Evolutionary conservation across 2,888 invertebrate species (phyloP), one percentile per base, ranked within the genome.

Genomic region (Aphidoletes aphidimyza): DNA sequence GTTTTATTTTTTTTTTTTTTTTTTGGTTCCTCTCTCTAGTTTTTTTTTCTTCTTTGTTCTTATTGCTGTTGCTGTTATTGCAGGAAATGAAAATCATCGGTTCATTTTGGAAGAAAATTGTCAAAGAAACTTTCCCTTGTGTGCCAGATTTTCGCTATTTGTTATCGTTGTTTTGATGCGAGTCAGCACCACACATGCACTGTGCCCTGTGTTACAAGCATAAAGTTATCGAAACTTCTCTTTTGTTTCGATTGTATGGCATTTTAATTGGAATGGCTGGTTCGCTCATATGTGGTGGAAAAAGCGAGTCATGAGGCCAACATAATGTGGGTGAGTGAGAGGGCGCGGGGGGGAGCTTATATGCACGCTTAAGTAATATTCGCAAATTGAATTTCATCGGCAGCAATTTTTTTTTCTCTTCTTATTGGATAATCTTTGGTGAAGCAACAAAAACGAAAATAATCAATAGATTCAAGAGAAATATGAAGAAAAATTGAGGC

Each of bases 311-410:
- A 39, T 8, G 11, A 39, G 11, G 11, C 5, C 5, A 39, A 39
- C 39, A 39, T 5, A 11, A 54, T 22, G 22, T n/a, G 22, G 54
- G 22, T 54, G 54, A 54, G 22, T 22, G 1, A 54, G 54, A 9
- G 22, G n/a, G 9, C 9, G 22, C 30, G 11, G 14, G 14, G 42
- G 42, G 14, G 6, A 14, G 8, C 42, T 30, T 26, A 54, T 22
- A 54, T 54, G 22, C 54, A 26, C 17, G 17, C 47, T 69, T 69
- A 69, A 30, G 69, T 69, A 69, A 69, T 69, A 30, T 69, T 69
- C 69, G 30, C 69, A 69, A 69, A 69, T 69, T 69, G 69, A 69
- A 69, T 69, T 69, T 69, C 34, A 69, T 69, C 69, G 17, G n/a
- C 69, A 69, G 69, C 69, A 69, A 69, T 69, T 69, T 69, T 69